Base-by-base conservation (phyloP, 1,140 invertebrate genomes). In the Hypsibius dujardini region DNA sequence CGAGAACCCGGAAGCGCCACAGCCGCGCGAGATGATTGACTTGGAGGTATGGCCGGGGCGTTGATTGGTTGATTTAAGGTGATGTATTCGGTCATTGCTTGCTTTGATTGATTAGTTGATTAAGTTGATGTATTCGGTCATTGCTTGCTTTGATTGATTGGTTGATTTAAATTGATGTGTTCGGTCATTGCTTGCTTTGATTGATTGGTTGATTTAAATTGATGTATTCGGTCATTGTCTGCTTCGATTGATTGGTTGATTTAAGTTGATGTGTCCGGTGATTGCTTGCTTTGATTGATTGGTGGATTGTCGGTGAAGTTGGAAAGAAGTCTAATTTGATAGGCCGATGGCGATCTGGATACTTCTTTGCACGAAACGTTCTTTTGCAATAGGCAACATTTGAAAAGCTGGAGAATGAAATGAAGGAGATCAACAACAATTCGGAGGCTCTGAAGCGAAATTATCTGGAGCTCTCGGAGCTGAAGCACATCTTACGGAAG, bases 11-110 rank as follows among this genome's bases (percentile, higher is more conserved):
- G 94, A 91, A 75, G 94, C 94, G 7, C 95, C 95, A 1, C 92
- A 91, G 78, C 92, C 95, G 2, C 85, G 92, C 72, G 94, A 95
- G 81, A 96, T 97, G 80, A 95, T 95, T 75, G 90, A 96, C 80
- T 82, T 96, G 72, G 92, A 95, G 85, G 90, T 91, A 80, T 77
- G 73, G 71, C n/a, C n/a, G n/a, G n/a, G n/a, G n/a, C n/a, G n/a
- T n/a, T 73, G 67, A 56, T 56, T n/a, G 67, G 15, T 69, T 46
- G 40, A 47, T 71, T 69, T 70, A 40, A n/a, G n/a, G n/a, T n/a
- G 70, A 2, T 75, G 70, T n/a, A n/a, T n/a, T 73, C 14, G 28
- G 2, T 69, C 45, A 7, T 70, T 7, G 69, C 2, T n/a, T 70
- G 46, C 46, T 72, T 71, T 70, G 15, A 12, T 28, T 72, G 50